Base-by-base conservation (phyloP, 2,888 invertebrate genomes). In the Drosophila robusta region DNA sequence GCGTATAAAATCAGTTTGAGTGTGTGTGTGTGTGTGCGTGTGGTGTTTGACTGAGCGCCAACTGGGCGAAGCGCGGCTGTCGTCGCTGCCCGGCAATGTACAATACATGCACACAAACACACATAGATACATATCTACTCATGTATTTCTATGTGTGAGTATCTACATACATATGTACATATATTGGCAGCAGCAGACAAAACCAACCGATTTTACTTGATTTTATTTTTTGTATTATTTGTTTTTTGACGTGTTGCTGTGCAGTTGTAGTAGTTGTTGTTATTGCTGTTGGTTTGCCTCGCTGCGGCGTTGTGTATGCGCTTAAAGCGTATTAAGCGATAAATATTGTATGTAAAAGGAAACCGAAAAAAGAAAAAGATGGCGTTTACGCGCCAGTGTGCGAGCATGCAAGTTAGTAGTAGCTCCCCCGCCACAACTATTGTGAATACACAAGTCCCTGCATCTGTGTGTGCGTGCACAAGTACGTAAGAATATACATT, bases 311-410 rank as follows among this genome's bases (percentile, higher is more conserved):
- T 75, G 57, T 70, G 55, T 66, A 63, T 55, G 56, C 71, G 71
- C 74, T 65, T 67, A 81, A 87, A 84, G 79, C 74, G 81, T 79
- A 81, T 84, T 73, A 77, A 84, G 79, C 77, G 87, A 85, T 89
- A 79, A 85, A 89, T 87, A 79, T 79, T 72, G 87, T 80, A 82
- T 75, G 77, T 73, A 81, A 87, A 87, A 73, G 87, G 79, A 89
- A 84, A 76, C 70, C 74, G 81, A 87, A 84, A 83, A 80, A 89
- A 74, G 58, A 89, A 84, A 82, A 84, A 85, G 89, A 85, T 89
- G 89, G 84, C 84, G 83, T 81, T 86, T 81, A 81, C 87, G 83
- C 87, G 82, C 82, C 82, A 67, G 70, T 74, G 65, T 78, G 62
- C 44, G 75, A 60, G 80, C 87, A 81, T 81, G 84, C 87, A 84